Conservation (phyloP, 1,140 invertebrate species). For the Danaus melanippus region DNA sequence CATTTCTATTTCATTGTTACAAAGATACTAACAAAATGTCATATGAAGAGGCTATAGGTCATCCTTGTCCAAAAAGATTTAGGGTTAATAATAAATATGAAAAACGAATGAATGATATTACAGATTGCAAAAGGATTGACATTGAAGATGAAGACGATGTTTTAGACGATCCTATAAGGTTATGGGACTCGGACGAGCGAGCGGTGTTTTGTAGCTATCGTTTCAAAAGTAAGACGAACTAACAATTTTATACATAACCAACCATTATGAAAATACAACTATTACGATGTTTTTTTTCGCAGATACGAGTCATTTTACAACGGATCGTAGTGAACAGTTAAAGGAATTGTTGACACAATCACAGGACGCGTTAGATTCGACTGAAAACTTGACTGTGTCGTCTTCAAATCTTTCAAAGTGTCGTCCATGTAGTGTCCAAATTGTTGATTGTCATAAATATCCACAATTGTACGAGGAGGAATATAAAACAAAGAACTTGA, state of each 20-base stretch:
- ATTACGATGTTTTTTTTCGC: too few relatives aligned
- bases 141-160: conserved; percentile 8
- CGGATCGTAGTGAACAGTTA: too few relatives aligned
- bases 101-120: not conserved
- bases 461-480: conserved; percentile 25
- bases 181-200: conserved; percentile 6
- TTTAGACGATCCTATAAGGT: conserved; percentile 4
- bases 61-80: not conserved
- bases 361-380: too few relatives aligned
- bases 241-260: conserved; percentile 9
- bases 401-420: conserved; percentile 10
- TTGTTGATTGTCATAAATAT: conserved; percentile 33
- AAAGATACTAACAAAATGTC: not conserved
- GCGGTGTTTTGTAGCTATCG: not conserved
- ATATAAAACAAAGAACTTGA: too few relatives aligned
- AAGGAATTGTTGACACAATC: too few relatives aligned
- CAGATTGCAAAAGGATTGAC: conserved; percentile 7
- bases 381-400: too few relatives aligned
- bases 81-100: not conserved
- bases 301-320: too few relatives aligned
- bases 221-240: not conserved
- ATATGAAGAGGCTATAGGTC: not conserved
- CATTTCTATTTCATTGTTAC: not conserved
- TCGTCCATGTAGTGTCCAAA: conserved; percentile 26
- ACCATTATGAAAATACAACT: conserved; percentile 15